Evolutionary conservation across 2,797 vertebrate species (phyloP), one percentile per base, ranked within the genome.

Genomic region (Anabacerthia variegaticeps): DNA sequence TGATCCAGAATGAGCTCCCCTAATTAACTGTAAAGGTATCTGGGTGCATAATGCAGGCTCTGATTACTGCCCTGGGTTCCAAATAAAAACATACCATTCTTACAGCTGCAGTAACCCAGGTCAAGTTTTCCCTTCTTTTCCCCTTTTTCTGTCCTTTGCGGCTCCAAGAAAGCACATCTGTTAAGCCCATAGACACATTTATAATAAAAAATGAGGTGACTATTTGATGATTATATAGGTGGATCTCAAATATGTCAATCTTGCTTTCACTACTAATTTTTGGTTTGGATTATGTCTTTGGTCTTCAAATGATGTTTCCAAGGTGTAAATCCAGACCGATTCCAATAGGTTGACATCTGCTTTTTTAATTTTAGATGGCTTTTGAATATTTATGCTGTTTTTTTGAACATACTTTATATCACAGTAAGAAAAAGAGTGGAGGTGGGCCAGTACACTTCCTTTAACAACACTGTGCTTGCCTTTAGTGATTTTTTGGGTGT

Each of bases 151-250:
- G 36, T 59, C 59, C 58, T 75, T 3, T 17, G 7, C 65, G 48
- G 61, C 55, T 93, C 61, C 28, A 85, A 63, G 58, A 83, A 44
- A 30, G n/a, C 63, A 89, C 91, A 95, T 93, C 91, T 96, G 95
- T 56, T 94, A 92, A 75, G 61, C 7, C 75, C 19, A 89, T 91
- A 82, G 71, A 83, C 44, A 44, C 39, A 83, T 44, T 74, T 76
- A 37, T 52, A 41, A 77, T 82, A 77, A 96, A 96, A 92, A 74
- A 95, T 91, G 84, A 95, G 22, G 92, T 89, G 81, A 68, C 91
- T 88, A 20, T 62, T 55, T 67, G 72, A 91, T 1, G 15, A 48
- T 46, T 91, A 56, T 44, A 56, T 34, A 71, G 2, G 3, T 61
- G 34, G 52, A n/a, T 49, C 55, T 88, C 63, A 88, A 82, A 87